Conservation (phyloP, 2,888 invertebrate genomes). For the Drosophila neonasuta region DNA sequence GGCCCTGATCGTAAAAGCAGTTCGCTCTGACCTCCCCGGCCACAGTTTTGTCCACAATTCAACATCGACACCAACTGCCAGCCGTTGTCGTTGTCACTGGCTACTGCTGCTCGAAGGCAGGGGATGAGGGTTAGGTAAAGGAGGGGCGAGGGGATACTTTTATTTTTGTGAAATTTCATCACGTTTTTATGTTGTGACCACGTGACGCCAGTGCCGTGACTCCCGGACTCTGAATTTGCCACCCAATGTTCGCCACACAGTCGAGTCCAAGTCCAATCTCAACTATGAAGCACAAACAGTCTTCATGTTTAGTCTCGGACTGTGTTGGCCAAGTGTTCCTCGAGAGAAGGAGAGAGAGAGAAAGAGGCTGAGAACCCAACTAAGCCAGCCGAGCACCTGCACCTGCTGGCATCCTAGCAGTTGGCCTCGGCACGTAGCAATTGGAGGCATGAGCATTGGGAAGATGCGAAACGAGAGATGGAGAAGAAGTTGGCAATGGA, state of each 20-base stretch:
- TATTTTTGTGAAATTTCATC: constrained; percentile 81
- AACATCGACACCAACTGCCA: constrained; percentile 58
- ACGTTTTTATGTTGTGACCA: constrained; percentile 83
- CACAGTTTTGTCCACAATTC: constrained; percentile 33
- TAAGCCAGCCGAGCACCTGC: constrained; percentile 65
- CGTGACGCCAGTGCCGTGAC: constrained; percentile 80
- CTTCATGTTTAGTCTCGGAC: constrained; percentile 39
- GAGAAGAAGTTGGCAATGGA: constrained; percentile 31
- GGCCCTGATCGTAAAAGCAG: constrained; percentile 69
- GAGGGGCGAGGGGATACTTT: constrained; percentile 53
- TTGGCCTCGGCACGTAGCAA: constrained; percentile 64
- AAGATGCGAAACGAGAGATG: constrained; percentile 6
- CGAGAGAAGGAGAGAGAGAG: constrained; percentile 25
- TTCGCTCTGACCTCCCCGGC: constrained; percentile 13
- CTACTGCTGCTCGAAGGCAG: constrained; percentile 8
- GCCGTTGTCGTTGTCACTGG: constrained; percentile 65
- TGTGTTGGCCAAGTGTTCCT: constrained; percentile 26
- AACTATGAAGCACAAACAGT: constrained; percentile 41
- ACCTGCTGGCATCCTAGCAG: constrained; percentile 75
- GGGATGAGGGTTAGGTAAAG: not conserved
- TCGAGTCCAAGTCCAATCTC: constrained; percentile 38
- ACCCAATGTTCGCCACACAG: constrained; percentile 22
- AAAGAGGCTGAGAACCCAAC: constrained; percentile 38
- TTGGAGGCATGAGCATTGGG: constrained; percentile 35
- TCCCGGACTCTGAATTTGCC: constrained; percentile 51